Evolutionary conservation across 2,797 vertebrate species (phyloP).

Genomic region (Parauchenoglanis ngamensis): DNA sequence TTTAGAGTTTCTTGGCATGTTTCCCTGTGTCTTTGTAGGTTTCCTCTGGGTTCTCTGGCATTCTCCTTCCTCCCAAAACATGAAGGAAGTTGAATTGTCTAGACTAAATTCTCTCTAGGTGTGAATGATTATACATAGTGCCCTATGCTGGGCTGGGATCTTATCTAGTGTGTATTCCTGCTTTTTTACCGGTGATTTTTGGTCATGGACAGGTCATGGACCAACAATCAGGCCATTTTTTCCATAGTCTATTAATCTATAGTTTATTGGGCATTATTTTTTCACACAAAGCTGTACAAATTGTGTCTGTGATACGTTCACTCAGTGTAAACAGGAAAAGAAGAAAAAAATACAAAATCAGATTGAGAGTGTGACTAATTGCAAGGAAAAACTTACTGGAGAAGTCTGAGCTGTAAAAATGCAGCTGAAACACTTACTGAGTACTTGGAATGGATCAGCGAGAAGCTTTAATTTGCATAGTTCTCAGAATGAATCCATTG

Average conservation of each 20-base stretch:
- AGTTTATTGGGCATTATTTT: neutral
- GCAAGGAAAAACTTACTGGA: neutral
- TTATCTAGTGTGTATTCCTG: neutral
- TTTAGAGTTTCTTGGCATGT: neutral
- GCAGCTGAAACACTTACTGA: neutral
- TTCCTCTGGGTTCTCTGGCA: neutral
- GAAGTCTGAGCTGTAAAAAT: neutral
- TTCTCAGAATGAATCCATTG: slow-evolving; percentile 7
- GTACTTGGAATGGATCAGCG: neutral
- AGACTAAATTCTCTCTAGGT: neutral
- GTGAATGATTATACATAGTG: neutral
- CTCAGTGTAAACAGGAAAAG: neutral
- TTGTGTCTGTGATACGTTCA: neutral
- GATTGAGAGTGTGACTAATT: neutral
- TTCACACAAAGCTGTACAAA: neutral
- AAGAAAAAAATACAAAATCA: neutral
- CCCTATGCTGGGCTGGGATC: neutral
- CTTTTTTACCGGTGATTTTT: neutral
- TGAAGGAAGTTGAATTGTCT: neutral
- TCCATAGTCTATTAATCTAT: neutral
- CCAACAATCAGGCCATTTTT: neutral
- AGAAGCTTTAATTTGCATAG: slow-evolving; percentile 22
- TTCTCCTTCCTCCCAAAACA: neutral
- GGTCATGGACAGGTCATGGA: neutral
- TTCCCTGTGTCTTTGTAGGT: neutral